Percentiles rank a stretch among this genome's conserved stretches.
phyloP scores from a whole-genome alignment of 2,113 vertebrate genomes.

The Neoarius graeffei region DNA sequence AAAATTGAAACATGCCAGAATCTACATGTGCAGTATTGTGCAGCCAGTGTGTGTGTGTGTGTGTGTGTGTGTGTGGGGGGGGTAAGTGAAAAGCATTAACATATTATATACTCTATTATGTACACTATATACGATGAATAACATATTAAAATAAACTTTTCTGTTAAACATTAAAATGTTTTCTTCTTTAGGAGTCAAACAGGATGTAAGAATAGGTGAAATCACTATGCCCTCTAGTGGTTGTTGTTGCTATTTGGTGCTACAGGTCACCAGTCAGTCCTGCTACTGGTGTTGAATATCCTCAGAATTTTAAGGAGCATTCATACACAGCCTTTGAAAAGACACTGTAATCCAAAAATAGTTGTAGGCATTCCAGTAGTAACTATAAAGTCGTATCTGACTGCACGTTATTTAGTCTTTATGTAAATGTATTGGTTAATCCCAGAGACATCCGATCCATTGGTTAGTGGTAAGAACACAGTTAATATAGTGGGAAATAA shows the following conservation, averaged over 20 bases:
- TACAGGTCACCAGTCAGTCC: neutral
- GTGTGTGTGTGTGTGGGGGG: no score
- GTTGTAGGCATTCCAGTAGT: neutral
- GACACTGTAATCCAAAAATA: neutral
- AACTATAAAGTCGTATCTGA: neutral
- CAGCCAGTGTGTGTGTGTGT: neutral
- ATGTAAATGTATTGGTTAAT: conserved; percentile 20
- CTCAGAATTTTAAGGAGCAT: neutral
- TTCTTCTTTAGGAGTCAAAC: neutral
- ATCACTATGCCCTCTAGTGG: conserved; percentile 29
- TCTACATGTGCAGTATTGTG: neutral
- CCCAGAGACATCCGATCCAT: neutral
- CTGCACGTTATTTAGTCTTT: neutral
- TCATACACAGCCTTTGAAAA: neutral
- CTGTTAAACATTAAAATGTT: neutral
- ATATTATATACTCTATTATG: neutral
- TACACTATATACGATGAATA: neutral
- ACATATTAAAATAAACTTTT: neutral
- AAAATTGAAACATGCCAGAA: conserved; percentile 8
- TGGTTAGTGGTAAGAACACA: conserved; percentile 3
- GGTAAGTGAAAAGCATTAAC: no score
- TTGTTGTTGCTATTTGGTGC: neutral
- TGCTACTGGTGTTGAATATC: neutral
- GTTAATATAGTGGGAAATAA: neutral
- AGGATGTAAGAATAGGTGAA: neutral